Conservation (phyloP, 1,140 invertebrate species). For the Cyclina sinensis region DNA sequence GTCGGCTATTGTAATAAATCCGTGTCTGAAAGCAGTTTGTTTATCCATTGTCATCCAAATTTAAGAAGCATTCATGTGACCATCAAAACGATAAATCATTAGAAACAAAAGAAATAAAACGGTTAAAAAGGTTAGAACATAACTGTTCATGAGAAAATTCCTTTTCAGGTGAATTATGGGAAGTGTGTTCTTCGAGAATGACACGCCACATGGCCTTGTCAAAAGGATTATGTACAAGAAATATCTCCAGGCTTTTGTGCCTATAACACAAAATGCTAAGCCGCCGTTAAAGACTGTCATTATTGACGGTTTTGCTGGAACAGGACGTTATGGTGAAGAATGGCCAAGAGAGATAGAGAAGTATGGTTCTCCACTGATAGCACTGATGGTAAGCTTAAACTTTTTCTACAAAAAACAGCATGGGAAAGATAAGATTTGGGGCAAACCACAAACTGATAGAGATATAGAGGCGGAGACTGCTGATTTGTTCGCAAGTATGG, state of each 20-base stretch:
- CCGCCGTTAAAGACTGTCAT: neutral
- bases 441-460: neutral
- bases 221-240: too few species aligned
- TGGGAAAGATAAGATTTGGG: neutral
- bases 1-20: too few species aligned
- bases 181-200: conserved; percentile 17
- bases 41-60: too few species aligned
- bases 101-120: too few species aligned
- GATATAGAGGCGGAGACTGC: neutral
- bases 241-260: conserved; percentile 23
- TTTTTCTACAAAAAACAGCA: neutral
- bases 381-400: conserved; percentile 17
- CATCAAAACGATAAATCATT: too few species aligned
- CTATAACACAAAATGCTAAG: neutral
- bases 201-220: too few species aligned
- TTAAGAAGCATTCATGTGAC: too few species aligned
- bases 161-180: neutral
- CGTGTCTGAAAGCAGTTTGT: too few species aligned
- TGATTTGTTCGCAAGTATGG: neutral
- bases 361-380: conserved; percentile 48
- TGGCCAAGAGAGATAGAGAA: conserved; percentile 10
- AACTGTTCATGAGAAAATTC: too few species aligned
- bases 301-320: conserved; percentile 31
- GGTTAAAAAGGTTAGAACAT: too few species aligned
- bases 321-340: conserved; percentile 38